Conservation (phyloP, 2,888 invertebrate species). For the Nipponacmea schrenckii region DNA sequence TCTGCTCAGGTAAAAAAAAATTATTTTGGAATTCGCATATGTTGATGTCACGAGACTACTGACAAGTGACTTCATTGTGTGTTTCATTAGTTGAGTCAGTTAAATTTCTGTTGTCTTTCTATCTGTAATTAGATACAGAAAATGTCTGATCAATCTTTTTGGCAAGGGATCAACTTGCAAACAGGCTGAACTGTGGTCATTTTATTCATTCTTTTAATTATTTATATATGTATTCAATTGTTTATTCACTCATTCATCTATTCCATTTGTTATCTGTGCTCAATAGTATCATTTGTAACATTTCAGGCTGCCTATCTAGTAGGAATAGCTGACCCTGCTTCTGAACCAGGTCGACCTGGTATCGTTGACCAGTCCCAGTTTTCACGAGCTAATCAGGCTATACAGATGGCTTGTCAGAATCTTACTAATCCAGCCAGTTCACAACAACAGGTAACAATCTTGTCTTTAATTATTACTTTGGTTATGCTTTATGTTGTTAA, state of each 20-base stretch:
- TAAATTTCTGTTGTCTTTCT: too few relatives aligned
- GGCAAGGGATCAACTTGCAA: too few relatives aligned
- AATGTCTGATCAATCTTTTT: too few relatives aligned
- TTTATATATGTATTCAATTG: too few relatives aligned
- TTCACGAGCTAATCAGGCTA: slow-evolving; percentile 85
- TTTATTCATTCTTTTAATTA: too few relatives aligned
- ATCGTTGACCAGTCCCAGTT: slow-evolving; percentile 67
- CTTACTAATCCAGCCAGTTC: slow-evolving; percentile 64
- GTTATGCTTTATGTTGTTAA: background rate
- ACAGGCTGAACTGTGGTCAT: too few relatives aligned
- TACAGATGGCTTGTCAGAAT: slow-evolving; percentile 84
- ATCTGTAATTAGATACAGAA: too few relatives aligned
- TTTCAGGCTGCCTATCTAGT: slow-evolving; percentile 86
- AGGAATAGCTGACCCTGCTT: slow-evolving; percentile 90
- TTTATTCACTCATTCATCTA: too few relatives aligned
- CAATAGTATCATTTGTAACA: background rate
- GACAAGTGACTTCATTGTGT: too few relatives aligned
- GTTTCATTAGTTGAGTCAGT: too few relatives aligned
- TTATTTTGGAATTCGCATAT: background rate
- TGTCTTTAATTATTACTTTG: background rate
- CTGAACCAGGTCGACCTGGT: slow-evolving; percentile 81
- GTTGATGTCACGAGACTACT: too few relatives aligned
- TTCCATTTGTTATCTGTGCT: too few relatives aligned
- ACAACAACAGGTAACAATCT: slow-evolving; percentile 60
- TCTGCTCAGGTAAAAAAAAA: slow-evolving; percentile 78